phyloP scores from a whole-genome alignment of 2,888 invertebrate species.

The Phragmatobia fuliginosa region DNA sequence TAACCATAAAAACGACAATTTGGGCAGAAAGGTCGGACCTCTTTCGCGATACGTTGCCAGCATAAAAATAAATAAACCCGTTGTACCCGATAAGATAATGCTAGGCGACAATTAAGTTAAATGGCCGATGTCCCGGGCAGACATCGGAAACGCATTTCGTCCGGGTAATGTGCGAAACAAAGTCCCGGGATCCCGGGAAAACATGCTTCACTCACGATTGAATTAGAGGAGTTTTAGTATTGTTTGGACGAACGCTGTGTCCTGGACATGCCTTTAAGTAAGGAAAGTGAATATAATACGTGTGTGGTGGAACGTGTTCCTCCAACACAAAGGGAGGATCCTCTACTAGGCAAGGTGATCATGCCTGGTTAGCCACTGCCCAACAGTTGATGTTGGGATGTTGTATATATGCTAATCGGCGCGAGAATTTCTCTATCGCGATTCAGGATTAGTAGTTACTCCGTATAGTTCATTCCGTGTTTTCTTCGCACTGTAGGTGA shows the following conservation, averaged over 20 bases:
- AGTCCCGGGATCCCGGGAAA: conserved; percentile 31
- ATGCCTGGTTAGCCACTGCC: too few species aligned
- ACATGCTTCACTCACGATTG: conserved; percentile 37
- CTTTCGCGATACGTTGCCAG: conserved; percentile 53
- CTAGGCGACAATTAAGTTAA: conserved; percentile 65
- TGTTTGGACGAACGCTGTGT: conserved; percentile 30
- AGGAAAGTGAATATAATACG: neutral
- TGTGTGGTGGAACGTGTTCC: too few species aligned
- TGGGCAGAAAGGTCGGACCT: conserved; percentile 53
- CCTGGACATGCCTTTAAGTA: conserved; percentile 5
- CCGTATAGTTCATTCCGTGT: too few species aligned
- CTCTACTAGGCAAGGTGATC: too few species aligned
- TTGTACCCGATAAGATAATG: conserved; percentile 64
- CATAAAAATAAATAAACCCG: conserved; percentile 60
- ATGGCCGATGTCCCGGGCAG: conserved; percentile 49
- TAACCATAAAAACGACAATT: conserved; percentile 57
- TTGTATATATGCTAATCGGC: too few species aligned
- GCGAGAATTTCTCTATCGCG: too few species aligned
- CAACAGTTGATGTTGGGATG: too few species aligned
- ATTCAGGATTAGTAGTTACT: too few species aligned
- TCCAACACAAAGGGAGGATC: too few species aligned
- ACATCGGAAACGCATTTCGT: conserved; percentile 56
- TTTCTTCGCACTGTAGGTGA: too few species aligned
- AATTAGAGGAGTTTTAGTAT: conserved; percentile 46
- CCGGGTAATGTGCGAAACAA: conserved; percentile 48